Evolutionary conservation across 2,888 invertebrate species (phyloP).

Genomic region (Agrochola lota): DNA sequence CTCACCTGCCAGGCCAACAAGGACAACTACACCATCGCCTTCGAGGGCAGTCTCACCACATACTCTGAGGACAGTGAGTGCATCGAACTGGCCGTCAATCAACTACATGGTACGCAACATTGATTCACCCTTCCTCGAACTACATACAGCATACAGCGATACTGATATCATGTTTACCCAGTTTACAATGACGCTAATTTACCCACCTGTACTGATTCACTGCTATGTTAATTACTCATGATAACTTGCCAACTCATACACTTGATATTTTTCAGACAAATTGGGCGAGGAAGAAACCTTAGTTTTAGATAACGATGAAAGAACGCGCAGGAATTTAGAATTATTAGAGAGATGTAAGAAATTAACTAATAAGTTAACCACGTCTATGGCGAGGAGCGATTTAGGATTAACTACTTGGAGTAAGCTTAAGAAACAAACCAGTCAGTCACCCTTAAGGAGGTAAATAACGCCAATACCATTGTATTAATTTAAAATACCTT

Average conservation of each 20-base stretch:
- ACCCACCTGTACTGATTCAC: conserved; percentile 73
- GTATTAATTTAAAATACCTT: not conserved
- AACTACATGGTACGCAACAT: conserved; percentile 85
- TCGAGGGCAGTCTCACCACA: conserved; percentile 96
- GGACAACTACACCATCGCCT: conserved; percentile 98
- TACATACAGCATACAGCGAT: conserved; percentile 54
- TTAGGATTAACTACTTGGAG: conserved; percentile 97
- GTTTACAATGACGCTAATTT: conserved; percentile 66
- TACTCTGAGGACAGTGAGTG: conserved; percentile 96
- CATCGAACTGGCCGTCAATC: conserved; percentile 88
- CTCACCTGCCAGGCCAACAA: conserved; percentile 97
- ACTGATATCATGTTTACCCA: conserved; percentile 77
- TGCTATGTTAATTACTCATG: conserved; percentile 71
- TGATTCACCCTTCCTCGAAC: conserved; percentile 46
- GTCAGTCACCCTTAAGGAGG: conserved; percentile 92
- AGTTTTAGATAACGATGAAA: conserved; percentile 88
- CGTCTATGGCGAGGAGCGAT: conserved; percentile 96
- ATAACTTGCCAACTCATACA: conserved; percentile 74
- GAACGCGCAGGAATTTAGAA: conserved; percentile 91
- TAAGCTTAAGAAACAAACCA: conserved; percentile 94
- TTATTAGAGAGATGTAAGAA: conserved; percentile 90
- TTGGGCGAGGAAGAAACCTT: conserved; percentile 84
- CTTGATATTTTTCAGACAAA: conserved; percentile 85
- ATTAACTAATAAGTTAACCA: conserved; percentile 91
- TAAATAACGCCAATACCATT: conserved; percentile 70